Conservation (phyloP, 2,797 vertebrate genomes). For the Setipinna tenuifilis region DNA sequence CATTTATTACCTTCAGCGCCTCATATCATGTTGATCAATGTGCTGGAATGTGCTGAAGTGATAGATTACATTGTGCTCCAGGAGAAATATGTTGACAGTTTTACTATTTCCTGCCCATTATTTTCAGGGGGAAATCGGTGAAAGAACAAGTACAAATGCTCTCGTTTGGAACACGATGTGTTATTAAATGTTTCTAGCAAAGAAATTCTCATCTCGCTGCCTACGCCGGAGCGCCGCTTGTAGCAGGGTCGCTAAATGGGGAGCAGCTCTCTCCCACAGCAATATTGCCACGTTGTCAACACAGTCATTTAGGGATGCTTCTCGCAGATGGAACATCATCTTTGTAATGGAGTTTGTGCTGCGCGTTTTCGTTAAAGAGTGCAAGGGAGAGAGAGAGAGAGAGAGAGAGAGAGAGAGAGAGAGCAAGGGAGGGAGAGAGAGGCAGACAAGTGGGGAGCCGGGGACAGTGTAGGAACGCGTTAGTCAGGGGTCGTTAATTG, state of each 20-base stretch:
- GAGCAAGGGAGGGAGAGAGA: constrained; percentile 27
- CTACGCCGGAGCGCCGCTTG: background rate
- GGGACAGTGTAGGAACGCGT: constrained; percentile 54
- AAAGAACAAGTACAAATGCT: constrained; percentile 17
- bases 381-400: constrained; percentile 27
- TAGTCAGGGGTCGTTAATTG: constrained; percentile 62
- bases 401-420: constrained; percentile 26
- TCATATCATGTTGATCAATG: constrained; percentile 53
- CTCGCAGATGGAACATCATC: constrained; percentile 50
- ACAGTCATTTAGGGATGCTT: constrained; percentile 47
- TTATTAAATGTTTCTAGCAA: constrained; percentile 1
- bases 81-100: constrained; percentile 24
- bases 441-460: constrained; percentile 41
- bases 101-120: background rate
- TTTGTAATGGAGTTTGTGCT: constrained; percentile 57
- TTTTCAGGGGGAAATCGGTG: background rate
- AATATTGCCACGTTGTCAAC: constrained; percentile 49
- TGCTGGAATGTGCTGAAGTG: constrained; percentile 32
- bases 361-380: background rate
- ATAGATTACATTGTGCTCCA: constrained; percentile 24
- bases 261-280: constrained; percentile 15
- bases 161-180: constrained; percentile 22
- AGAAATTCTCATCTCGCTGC: constrained; percentile 2
- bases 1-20: constrained; percentile 56
- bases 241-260: constrained; percentile 10